phyloP scores from a whole-genome alignment of 2,888 invertebrate genomes.

The Eupithecia tripunctaria region DNA sequence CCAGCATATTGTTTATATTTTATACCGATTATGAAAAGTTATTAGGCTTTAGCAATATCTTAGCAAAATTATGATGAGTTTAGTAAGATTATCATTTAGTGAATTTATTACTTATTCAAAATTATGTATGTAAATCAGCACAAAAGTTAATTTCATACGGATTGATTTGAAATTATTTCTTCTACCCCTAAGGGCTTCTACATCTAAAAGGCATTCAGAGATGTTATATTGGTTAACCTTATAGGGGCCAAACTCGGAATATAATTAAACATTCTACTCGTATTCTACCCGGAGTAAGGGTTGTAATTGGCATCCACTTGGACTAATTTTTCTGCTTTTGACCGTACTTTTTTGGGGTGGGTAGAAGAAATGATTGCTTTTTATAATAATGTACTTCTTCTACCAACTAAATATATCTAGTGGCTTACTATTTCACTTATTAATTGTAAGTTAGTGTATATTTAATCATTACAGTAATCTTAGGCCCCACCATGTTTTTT shows the following conservation, averaged over 20 bases:
- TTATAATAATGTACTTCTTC: background rate
- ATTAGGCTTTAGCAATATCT: background rate
- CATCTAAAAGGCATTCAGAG: background rate
- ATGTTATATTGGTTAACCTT: background rate
- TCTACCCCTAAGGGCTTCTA: background rate
- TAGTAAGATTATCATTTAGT: background rate
- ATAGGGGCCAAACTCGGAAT: too few relatives aligned
- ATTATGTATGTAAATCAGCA: background rate
- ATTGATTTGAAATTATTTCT: background rate
- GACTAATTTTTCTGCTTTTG: background rate
- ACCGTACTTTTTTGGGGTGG: background rate
- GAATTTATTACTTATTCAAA: background rate
- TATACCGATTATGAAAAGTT: background rate
- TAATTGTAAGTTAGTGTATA: background rate
- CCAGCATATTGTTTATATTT: too few relatives aligned
- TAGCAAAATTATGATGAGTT: background rate
- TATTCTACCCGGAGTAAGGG: too few relatives aligned
- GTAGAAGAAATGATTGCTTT: background rate
- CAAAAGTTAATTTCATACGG: background rate
- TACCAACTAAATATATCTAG: background rate
- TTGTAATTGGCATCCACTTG: too few relatives aligned
- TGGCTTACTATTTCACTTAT: background rate
- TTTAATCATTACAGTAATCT: background rate
- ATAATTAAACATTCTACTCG: background rate
- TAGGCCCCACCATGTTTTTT: background rate